Evolutionary conservation across 2,113 vertebrate genomes (phyloP).

Genomic region (Arizona elegans): DNA sequence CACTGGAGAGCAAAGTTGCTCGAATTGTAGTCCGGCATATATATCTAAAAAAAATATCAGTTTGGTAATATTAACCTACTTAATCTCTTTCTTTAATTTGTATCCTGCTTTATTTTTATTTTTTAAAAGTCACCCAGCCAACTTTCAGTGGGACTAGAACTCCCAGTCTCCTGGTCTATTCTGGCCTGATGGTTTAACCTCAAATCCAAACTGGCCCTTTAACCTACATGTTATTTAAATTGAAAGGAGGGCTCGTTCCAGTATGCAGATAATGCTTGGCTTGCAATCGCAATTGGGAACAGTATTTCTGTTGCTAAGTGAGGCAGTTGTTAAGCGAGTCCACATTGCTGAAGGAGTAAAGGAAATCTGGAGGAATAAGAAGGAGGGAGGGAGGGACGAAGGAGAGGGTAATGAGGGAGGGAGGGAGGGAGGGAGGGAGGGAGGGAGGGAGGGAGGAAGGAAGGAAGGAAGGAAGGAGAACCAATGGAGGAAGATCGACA

Average conservation of each 20-base stretch:
- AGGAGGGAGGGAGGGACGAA: too few species aligned
- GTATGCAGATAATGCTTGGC: too few species aligned
- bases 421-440: too few species aligned
- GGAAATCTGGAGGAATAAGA: too few species aligned
- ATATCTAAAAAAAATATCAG: background rate
- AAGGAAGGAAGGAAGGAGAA: too few species aligned
- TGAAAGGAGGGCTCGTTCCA: background rate
- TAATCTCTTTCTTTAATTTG: background rate
- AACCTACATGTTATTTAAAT: background rate
- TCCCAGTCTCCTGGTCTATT: background rate
- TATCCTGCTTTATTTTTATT: background rate
- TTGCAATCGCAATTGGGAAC: too few species aligned
- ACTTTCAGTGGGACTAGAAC: background rate
- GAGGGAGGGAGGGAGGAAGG: fast-evolving
- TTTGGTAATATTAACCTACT: background rate
- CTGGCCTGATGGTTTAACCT: background rate
- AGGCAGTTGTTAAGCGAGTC: too few species aligned
- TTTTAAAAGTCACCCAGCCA: background rate
- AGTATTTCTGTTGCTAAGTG: too few species aligned
- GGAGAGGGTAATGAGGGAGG: too few species aligned
- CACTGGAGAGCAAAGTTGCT: background rate
- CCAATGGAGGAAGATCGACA: background rate
- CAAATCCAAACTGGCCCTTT: background rate
- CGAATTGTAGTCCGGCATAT: background rate
- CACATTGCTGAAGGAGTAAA: too few species aligned